These are phyloP conservation scores for Aplochiton taeniatus DNA, from an alignment of 2,797 vertebrate genomes.

Conservation along the genomic window DNA sequence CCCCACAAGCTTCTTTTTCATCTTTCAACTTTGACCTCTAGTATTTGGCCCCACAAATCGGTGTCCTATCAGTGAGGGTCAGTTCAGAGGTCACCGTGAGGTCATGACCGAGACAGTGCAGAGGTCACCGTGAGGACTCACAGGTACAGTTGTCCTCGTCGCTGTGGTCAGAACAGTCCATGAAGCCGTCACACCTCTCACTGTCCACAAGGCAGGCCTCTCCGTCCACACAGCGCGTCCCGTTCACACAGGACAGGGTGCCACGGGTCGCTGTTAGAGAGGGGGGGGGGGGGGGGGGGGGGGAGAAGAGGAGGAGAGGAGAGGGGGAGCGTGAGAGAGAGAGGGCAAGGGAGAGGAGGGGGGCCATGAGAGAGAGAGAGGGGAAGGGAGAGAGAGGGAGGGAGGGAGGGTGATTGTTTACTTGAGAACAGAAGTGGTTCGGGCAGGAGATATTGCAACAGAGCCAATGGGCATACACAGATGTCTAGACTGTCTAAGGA, in stretches of 20 bases:
- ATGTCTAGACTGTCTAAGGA: too few relatives aligned
- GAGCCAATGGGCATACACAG: too few relatives aligned
- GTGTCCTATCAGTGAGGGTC: too few relatives aligned
- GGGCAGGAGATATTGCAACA: too few relatives aligned
- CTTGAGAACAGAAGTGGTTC: too few relatives aligned
- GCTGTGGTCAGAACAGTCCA: slow-evolving; percentile 93
- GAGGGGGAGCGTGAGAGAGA: neutral
- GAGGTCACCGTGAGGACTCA: slow-evolving; percentile 54
- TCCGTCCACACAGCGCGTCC: slow-evolving; percentile 83
- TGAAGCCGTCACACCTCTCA: slow-evolving; percentile 88
- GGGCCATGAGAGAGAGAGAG: neutral
- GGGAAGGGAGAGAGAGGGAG: neutral
- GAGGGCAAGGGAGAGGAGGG: too few relatives aligned
- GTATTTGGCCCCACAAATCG: too few relatives aligned
- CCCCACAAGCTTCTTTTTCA: too few relatives aligned
- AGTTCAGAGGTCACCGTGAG: too few relatives aligned
- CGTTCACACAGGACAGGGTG: slow-evolving; percentile 79
- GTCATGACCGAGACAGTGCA: neutral
- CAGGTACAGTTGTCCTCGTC: slow-evolving; percentile 90
- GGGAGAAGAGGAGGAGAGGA: neutral
- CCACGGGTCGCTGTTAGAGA: slow-evolving; percentile 80
- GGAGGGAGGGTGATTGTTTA: too few relatives aligned
- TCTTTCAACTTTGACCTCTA: too few relatives aligned
- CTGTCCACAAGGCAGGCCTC: slow-evolving; percentile 84
- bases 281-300: neutral